These are phyloP conservation scores for Eupithecia insigniata DNA, from an alignment of 2,888 invertebrate genomes.

Conservation along the genomic window DNA sequence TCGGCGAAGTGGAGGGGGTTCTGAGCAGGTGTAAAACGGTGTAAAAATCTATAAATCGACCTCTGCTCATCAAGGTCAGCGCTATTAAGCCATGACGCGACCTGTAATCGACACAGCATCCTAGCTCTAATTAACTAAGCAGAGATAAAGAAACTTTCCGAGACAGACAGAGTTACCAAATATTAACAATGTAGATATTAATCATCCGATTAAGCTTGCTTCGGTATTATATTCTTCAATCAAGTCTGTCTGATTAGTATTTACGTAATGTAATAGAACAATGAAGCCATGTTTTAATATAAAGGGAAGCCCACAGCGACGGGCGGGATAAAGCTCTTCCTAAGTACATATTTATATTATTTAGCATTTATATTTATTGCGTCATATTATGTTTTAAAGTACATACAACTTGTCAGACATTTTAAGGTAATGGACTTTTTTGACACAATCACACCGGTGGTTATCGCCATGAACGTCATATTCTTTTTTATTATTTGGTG, in stretches of 20 bases:
- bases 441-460: neutral
- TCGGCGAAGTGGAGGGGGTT: too few relatives aligned
- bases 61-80: too few relatives aligned
- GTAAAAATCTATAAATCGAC: too few relatives aligned
- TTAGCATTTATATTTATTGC: too few relatives aligned
- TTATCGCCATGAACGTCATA: neutral
- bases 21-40: too few relatives aligned
- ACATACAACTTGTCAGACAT: neutral
- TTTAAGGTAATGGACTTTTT: neutral
- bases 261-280: conserved; percentile 9
- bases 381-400: too few relatives aligned
- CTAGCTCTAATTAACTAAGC: too few relatives aligned
- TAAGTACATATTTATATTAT: neutral
- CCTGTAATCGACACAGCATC: too few relatives aligned
- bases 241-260: conserved; percentile 4
- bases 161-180: neutral
- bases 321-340: neutral
- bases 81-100: too few relatives aligned
- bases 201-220: conserved; percentile 3
- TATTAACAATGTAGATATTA: neutral
- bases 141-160: neutral
- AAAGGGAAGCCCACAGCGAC: neutral
- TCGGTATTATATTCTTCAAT: conserved; percentile 8
- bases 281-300: neutral
- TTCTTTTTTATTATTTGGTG: too few relatives aligned